Base-by-base conservation (phyloP, 1,140 invertebrate genomes). In the Hypothenemus hampei region DNA sequence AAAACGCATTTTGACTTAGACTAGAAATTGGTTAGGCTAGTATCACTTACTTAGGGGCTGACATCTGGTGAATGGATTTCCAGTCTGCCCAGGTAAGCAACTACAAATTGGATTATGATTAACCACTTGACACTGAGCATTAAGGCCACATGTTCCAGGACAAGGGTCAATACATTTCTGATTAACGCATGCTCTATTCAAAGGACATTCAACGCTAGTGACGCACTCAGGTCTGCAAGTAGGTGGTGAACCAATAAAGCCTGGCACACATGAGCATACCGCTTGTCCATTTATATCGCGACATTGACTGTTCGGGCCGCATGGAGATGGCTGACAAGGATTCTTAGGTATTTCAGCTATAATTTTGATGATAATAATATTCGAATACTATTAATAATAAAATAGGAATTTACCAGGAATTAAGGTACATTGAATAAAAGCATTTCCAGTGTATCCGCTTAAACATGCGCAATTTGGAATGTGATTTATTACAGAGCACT, bases 201-300 rank as follows among this genome's bases (percentile, higher is more conserved):
- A 72, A 2, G 77, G 60, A 70, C 84, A 86, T 54, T 86, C 83
- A 6, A 78, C 75, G 61, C 79, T 81, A 33, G 75, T 76, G 29
- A 83, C 79, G 69, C 86, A 88, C 73, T 87, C 84, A n/a, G 84
- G 85, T 60, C 81, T 76, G 69, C 85, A 87, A 53, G 78, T 78
- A 18, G 83, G 85, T 31, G 85, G 84, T 45, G 80, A 75, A 22
- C 85, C 84, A 57, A 80, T 78, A 65, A 83, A 85, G 64, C 80
- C 77, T 60, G 76, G 70, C 58, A 81, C 71, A 62, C 85, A 87
- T 46, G 83, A 81, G 68, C 86, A 89, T 18, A 85, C 82, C 18
- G 83, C 82, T 60, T 84, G 78, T 4, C 75, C 78, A 58, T 81
- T 81, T 50, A 76, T 69, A 21, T 77, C 76, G 54, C 78, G 77